Conservation (phyloP, 2,113 vertebrate species). For the Heterotilapia buettikoferi region DNA sequence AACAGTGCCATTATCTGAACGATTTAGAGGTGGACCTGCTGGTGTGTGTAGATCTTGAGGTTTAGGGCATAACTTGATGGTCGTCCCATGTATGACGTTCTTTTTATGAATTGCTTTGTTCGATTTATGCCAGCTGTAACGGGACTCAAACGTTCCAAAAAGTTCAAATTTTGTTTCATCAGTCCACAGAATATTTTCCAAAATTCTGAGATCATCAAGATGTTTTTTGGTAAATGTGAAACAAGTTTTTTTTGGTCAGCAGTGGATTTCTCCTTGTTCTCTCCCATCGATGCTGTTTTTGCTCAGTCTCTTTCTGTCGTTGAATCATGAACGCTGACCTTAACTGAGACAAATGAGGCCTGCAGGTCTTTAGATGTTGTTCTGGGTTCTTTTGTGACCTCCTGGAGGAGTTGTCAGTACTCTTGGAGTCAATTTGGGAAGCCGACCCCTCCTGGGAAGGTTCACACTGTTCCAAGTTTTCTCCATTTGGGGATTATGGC, state of each 20-base stretch:
- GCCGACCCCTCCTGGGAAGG: neutral
- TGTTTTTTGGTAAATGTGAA: neutral
- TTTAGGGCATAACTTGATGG: neutral
- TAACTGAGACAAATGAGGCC: neutral
- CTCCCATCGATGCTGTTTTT: neutral
- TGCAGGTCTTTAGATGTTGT: fast-evolving
- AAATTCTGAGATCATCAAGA: neutral
- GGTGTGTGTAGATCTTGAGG: neutral
- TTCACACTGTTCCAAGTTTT: neutral
- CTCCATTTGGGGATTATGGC: neutral
- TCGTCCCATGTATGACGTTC: neutral
- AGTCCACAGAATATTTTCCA: neutral
- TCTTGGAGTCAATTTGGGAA: neutral
- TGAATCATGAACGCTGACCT: neutral
- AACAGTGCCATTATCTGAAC: fast-evolving
- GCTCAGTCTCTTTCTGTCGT: neutral
- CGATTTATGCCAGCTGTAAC: neutral
- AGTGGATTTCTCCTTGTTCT: neutral
- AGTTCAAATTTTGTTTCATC: neutral
- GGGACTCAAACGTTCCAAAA: fast-evolving
- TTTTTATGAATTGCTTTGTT: neutral
- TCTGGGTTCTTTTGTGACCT: neutral
- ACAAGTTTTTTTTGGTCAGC: neutral
- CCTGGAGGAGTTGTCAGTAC: neutral
- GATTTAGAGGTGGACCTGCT: neutral